Evolutionary conservation across 2,888 invertebrate genomes (phyloP).

Genomic region (Polyploca ridens): DNA sequence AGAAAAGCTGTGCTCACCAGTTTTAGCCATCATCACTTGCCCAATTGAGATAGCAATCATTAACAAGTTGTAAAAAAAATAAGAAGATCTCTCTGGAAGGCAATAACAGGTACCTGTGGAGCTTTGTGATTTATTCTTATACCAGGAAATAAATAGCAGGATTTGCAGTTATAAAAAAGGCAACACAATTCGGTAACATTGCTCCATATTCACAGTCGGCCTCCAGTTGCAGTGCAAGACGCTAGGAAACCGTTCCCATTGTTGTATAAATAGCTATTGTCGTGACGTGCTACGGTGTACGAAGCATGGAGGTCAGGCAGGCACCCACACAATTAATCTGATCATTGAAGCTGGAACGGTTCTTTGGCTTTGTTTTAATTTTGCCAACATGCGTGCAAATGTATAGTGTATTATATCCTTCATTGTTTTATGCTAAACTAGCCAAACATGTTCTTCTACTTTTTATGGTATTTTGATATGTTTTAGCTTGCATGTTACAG

Average conservation of each 20-base stretch:
- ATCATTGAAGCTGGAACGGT: slow-evolving; percentile 60
- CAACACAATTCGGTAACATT: slow-evolving; percentile 4
- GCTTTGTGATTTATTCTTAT: no score
- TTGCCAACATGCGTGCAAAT: slow-evolving; percentile 23
- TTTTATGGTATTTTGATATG: slow-evolving; percentile 5
- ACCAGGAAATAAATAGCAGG: neutral
- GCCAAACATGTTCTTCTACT: neutral
- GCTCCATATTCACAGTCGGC: slow-evolving; percentile 29
- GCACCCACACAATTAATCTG: slow-evolving; percentile 65
- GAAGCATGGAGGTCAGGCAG: slow-evolving; percentile 65
- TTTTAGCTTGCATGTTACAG: neutral
- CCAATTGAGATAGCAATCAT: no score
- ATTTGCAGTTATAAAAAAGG: neutral
- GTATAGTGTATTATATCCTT: neutral
- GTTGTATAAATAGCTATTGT: slow-evolving; percentile 67
- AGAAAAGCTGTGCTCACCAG: no score
- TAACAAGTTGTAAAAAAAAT: no score
- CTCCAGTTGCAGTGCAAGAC: slow-evolving; percentile 40
- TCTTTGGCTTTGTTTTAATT: slow-evolving; percentile 49
- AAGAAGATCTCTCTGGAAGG: neutral
- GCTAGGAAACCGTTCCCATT: slow-evolving; percentile 65
- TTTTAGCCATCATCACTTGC: no score
- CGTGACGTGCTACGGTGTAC: slow-evolving; percentile 44
- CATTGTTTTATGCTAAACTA: neutral
- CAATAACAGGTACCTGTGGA: no score